Percentiles rank a stretch among this genome's conserved stretches.
Conservation (phyloP, 2,797 vertebrate genomes). For the Caiman crocodilus region DNA sequence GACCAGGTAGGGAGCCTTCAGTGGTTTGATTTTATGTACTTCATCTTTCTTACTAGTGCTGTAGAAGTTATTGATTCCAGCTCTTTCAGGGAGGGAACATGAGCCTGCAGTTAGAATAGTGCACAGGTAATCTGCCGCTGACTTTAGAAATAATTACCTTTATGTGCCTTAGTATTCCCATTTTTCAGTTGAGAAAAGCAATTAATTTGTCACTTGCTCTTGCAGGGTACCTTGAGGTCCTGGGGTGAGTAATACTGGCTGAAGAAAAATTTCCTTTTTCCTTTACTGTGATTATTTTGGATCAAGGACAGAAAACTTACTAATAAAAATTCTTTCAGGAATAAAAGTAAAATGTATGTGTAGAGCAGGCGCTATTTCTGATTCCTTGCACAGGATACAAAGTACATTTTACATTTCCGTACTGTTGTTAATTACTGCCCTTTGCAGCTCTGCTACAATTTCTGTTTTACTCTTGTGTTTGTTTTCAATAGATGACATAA, state of each 20-base stretch:
- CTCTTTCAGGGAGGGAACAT: fast-evolving
- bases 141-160: background rate
- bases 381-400: background rate
- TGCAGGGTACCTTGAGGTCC: background rate
- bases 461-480: background rate
- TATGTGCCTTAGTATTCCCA: background rate
- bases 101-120: fast-evolving
- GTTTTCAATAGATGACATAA: background rate
- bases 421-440: background rate
- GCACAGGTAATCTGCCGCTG: background rate
- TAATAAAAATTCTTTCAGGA: fast-evolving
- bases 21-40: too few species aligned
- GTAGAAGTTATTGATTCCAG: background rate
- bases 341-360: background rate
- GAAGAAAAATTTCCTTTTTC: background rate
- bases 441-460: background rate
- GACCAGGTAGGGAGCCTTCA: too few species aligned
- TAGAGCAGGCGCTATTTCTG: background rate
- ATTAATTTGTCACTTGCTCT: background rate
- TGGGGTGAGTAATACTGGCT: background rate
- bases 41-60: background rate
- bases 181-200: background rate
- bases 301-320: background rate
- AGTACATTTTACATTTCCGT: background rate
- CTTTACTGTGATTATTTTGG: background rate